phyloP scores from a whole-genome alignment of 2,797 vertebrate species.

The Australoheros facetus region DNA sequence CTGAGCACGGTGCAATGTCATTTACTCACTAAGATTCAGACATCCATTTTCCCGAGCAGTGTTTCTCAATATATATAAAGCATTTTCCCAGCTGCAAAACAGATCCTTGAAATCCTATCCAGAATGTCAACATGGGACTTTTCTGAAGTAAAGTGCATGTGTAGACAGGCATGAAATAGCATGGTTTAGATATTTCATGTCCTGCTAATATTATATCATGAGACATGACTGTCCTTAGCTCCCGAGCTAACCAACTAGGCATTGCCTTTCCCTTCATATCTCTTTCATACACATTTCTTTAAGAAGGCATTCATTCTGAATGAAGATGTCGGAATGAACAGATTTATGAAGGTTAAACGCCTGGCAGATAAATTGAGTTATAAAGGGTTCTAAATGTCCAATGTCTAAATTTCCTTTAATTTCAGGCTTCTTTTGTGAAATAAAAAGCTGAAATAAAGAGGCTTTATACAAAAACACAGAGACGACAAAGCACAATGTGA shows the following conservation, averaged over 20 bases:
- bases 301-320: slow-evolving; percentile 6
- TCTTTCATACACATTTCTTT: slow-evolving; percentile 11
- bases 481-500: neutral
- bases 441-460: neutral
- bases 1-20: slow-evolving; percentile 63
- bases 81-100: slow-evolving; percentile 62
- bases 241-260: slow-evolving; percentile 52
- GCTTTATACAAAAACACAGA: neutral
- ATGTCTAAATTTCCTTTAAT: neutral
- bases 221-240: slow-evolving; percentile 63
- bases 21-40: slow-evolving; percentile 59
- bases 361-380: neutral
- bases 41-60: slow-evolving; percentile 62
- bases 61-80: slow-evolving; percentile 50
- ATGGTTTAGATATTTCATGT: slow-evolving; percentile 74
- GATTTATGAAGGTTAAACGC: neutral
- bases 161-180: slow-evolving; percentile 77
- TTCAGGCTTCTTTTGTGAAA: neutral
- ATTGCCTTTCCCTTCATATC: slow-evolving; percentile 34
- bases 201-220: slow-evolving; percentile 70
- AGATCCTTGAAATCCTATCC: slow-evolving; percentile 66
- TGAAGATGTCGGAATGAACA: neutral
- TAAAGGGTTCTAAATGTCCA: neutral
- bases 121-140: slow-evolving; percentile 57
- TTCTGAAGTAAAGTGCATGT: slow-evolving; percentile 53